Percentiles rank a stretch among this genome's conserved stretches.
Conservation (phyloP, 2,113 vertebrate genomes). For the Casuarius casuarius region DNA sequence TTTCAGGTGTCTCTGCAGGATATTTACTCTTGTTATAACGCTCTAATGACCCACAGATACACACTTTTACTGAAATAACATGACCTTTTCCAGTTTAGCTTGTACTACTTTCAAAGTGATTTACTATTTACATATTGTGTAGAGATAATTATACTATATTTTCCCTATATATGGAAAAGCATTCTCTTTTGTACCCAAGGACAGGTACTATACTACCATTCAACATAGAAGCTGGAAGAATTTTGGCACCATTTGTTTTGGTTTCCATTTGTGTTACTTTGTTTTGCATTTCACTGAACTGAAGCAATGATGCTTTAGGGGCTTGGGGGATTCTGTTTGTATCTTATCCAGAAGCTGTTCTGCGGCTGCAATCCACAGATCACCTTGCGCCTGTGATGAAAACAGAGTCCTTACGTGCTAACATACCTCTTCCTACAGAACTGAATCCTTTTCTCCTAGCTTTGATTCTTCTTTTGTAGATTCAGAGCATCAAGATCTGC, state of each 20-base stretch:
- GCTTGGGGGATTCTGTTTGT: not conserved
- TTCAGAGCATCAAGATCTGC: not conserved
- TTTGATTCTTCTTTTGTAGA: not conserved
- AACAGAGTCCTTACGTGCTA: not conserved
- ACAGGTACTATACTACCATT: not conserved
- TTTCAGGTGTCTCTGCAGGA: not conserved
- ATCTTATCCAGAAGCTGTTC: not conserved
- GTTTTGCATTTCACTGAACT: not conserved
- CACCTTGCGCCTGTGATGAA: not conserved
- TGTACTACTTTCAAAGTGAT: not conserved
- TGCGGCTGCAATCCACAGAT: not conserved
- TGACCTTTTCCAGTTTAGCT: not conserved
- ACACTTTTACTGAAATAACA: not conserved
- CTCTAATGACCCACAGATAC: not conserved
- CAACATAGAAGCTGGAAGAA: not conserved
- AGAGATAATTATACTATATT: not conserved
- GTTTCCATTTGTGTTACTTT: not conserved
- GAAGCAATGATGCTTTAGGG: not conserved
- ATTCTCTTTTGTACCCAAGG: not conserved
- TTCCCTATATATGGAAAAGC: not conserved
- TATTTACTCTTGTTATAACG: not conserved
- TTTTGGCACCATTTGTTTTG: not conserved
- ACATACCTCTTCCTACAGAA: not conserved
- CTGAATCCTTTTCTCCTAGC: not conserved
- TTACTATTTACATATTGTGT: not conserved